Evolutionary conservation across 1,140 invertebrate species (phyloP).

Genomic region (Phymastichus coffea): DNA sequence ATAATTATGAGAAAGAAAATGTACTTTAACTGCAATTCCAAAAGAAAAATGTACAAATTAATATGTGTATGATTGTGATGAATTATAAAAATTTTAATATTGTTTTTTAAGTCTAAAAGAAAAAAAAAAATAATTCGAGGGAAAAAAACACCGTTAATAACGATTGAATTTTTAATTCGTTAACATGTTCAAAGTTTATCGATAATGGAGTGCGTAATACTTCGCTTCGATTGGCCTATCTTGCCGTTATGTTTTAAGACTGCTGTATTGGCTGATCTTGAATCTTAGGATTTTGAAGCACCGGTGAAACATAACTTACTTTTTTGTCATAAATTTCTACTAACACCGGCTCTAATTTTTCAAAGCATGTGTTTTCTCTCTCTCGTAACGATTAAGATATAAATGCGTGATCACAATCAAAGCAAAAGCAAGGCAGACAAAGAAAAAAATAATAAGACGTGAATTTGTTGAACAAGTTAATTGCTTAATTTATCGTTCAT

Average conservation of each 20-base stretch:
- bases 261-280: slow-evolving; percentile 27
- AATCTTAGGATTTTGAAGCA: slow-evolving; percentile 7
- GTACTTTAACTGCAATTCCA: too few relatives aligned
- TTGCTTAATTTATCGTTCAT: slow-evolving; percentile 6
- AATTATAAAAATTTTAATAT: slow-evolving; percentile 3
- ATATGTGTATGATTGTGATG: slow-evolving; percentile 17
- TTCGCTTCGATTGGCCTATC: slow-evolving; percentile 18
- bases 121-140: background rate
- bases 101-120: slow-evolving; percentile 4
- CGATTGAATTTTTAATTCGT: slow-evolving; percentile 16
- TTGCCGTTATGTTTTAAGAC: slow-evolving; percentile 28
- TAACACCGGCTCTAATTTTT: background rate
- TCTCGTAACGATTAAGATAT: background rate
- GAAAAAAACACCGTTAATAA: slow-evolving; percentile 4
- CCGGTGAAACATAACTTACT: background rate
- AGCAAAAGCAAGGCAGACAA: too few relatives aligned
- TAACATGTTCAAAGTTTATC: slow-evolving; percentile 27
- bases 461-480: slow-evolving; percentile 14
- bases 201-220: slow-evolving; percentile 1
- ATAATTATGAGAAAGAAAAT: background rate
- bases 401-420: slow-evolving; percentile 26
- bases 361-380: background rate
- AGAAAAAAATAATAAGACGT: too few relatives aligned
- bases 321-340: slow-evolving; percentile 12
- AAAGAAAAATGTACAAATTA: too few relatives aligned